Percentiles rank a stretch among this genome's conserved stretches.
Conservation (phyloP, 64 coral and sea anemone species). For the Actinia equina region DNA sequence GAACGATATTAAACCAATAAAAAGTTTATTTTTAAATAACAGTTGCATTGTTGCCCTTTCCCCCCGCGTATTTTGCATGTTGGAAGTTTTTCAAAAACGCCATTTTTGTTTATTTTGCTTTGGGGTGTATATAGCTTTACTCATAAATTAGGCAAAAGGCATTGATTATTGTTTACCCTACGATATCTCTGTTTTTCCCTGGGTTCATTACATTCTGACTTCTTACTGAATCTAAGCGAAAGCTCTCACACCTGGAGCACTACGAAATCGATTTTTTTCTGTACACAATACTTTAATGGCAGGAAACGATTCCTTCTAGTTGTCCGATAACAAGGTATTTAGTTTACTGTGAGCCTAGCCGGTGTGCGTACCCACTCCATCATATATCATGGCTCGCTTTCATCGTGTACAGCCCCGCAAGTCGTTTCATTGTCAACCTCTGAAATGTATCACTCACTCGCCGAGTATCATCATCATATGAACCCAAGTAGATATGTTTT, state of each 20-base stretch:
- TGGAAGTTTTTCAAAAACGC: constrained; percentile 24
- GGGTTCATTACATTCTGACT: background rate
- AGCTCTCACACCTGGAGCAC: background rate
- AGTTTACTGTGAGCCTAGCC: background rate
- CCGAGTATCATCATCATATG: constrained; percentile 3
- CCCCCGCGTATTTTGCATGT: background rate
- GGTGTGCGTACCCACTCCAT: background rate
- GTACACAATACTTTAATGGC: constrained; percentile 20
- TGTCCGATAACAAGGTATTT: background rate
- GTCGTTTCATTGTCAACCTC: background rate
- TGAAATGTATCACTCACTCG: constrained; percentile 27
- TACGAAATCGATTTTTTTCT: background rate
- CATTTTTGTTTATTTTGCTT: constrained; percentile 26
- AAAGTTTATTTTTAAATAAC: background rate
- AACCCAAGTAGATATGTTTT: constrained; percentile 15
- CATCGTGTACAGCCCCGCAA: constrained; percentile 1
- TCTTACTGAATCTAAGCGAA: background rate
- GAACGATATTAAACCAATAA: constrained; percentile 3
- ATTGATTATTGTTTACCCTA: background rate
- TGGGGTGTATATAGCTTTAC: background rate
- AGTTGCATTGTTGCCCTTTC: background rate
- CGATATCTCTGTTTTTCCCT: background rate
- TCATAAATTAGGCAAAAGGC: background rate
- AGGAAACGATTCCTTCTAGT: background rate
- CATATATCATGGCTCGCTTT: background rate